Conservation (phyloP, 1,140 invertebrate genomes). For the Drosophila azteca region DNA sequence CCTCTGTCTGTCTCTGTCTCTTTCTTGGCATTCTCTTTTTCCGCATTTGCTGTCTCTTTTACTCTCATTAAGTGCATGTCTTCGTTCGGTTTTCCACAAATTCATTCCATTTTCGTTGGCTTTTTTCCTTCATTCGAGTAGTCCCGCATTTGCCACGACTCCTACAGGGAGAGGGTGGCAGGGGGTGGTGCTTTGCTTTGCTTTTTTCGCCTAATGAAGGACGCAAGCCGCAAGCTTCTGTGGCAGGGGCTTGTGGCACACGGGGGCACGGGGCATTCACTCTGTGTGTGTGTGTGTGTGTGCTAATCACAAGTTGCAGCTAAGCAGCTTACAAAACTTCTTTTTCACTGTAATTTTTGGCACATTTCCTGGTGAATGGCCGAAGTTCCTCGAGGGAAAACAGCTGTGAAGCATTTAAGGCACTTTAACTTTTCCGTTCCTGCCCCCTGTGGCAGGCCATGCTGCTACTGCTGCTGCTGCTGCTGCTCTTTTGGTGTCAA, state of each 20-base stretch:
- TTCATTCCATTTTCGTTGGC: conserved; percentile 46
- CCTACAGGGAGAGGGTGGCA: neutral
- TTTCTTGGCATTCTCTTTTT: neutral
- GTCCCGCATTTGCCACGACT: conserved; percentile 15
- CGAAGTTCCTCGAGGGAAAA: conserved; percentile 35
- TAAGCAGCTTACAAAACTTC: conserved; percentile 77
- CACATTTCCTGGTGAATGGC: conserved; percentile 43
- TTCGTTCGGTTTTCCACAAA: conserved; percentile 47
- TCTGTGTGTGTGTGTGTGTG: conserved; percentile 42
- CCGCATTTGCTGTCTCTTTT: neutral
- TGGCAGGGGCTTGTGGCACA: conserved; percentile 35
- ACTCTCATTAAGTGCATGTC: conserved; percentile 30
- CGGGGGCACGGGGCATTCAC: conserved; percentile 31
- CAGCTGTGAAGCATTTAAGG: conserved; percentile 53
- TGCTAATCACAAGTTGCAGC: conserved; percentile 79
- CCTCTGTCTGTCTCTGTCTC: conserved; percentile 18
- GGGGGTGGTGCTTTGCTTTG: conserved; percentile 20
- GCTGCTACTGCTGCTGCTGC: neutral
- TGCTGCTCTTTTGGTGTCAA: conserved; percentile 50
- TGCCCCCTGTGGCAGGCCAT: neutral
- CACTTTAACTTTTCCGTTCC: conserved; percentile 7
- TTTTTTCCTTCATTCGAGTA: conserved; percentile 29
- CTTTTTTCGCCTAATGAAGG: conserved; percentile 62
- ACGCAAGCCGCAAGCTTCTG: conserved; percentile 51
- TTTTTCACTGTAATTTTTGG: conserved; percentile 65